These are phyloP conservation scores for Heliconius nattereri DNA, from an alignment of 1,140 invertebrate genomes.

Conservation along the genomic window DNA sequence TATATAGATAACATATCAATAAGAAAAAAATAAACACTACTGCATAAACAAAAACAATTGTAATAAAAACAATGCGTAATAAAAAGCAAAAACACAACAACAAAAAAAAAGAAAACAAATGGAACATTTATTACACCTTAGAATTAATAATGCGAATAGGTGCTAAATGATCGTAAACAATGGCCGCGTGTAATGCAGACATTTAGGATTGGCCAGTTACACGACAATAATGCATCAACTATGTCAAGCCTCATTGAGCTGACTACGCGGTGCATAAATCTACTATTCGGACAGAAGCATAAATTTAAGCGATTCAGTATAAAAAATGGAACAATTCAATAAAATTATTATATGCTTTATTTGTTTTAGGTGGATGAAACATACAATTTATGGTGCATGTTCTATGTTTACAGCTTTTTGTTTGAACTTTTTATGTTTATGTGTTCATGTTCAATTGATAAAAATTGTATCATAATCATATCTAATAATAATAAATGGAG, in stretches of 20 bases:
- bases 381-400: conserved; percentile 11
- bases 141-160: conserved; percentile 61
- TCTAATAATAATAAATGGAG: too few relatives aligned
- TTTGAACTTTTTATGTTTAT: neutral
- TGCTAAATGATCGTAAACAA: conserved; percentile 72
- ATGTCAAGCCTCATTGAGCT: conserved; percentile 73
- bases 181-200: conserved; percentile 68
- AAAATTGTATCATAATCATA: too few relatives aligned
- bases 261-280: conserved; percentile 68
- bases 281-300: conserved; percentile 49
- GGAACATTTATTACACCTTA: conserved; percentile 46
- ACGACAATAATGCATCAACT: conserved; percentile 74
- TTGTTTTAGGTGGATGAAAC: conserved; percentile 11
- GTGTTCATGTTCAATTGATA: too few relatives aligned
- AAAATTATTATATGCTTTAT: conserved; percentile 13
- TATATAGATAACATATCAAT: too few relatives aligned
- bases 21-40: too few relatives aligned
- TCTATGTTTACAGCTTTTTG: conserved; percentile 3
- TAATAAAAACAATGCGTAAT: neutral
- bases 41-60: too few relatives aligned
- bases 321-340: neutral
- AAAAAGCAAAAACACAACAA: conserved; percentile 11
- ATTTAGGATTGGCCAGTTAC: conserved; percentile 70
- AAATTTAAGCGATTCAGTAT: conserved; percentile 38
- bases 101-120: conserved; percentile 40